Evolutionary conservation across 2,888 invertebrate species (phyloP).

Genomic region (Drosophila dives): DNA sequence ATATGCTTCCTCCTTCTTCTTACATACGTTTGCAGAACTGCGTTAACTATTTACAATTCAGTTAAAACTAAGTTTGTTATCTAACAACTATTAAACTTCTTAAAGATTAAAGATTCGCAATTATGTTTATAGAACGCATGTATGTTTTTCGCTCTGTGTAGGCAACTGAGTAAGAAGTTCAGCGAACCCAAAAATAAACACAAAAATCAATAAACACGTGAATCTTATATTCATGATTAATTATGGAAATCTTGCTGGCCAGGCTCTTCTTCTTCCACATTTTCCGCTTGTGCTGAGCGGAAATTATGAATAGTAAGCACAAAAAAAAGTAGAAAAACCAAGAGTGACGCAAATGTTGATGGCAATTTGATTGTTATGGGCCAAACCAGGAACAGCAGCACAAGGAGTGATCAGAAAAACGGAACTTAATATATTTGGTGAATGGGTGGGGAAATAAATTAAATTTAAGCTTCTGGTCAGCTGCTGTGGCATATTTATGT

Average conservation of each 20-base stretch:
- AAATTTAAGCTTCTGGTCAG: conserved; percentile 13
- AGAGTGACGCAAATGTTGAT: conserved; percentile 44
- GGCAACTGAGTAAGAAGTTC: conserved; percentile 45
- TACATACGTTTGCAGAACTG: neutral
- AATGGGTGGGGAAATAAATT: neutral
- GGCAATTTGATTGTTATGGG: conserved; percentile 66
- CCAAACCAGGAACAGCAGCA: neutral
- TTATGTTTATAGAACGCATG: neutral
- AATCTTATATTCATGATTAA: conserved; percentile 55
- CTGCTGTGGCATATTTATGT: conserved; percentile 1
- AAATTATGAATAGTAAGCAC: conserved; percentile 1
- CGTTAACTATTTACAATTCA: neutral
- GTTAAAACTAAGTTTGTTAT: neutral
- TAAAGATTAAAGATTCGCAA: neutral
- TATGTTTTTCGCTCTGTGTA: neutral
- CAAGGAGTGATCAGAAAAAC: neutral
- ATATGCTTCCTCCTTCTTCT: neutral
- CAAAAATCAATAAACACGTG: conserved; percentile 63
- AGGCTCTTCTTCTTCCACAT: neutral
- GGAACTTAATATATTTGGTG: conserved; percentile 18
- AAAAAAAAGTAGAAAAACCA: neutral
- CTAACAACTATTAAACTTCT: neutral
- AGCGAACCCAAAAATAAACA: conserved; percentile 46
- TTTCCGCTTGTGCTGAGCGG: neutral
- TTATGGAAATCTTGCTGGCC: conserved; percentile 53